Evolutionary conservation across 2,113 vertebrate genomes (phyloP).

Genomic region (Numenius arquata): DNA sequence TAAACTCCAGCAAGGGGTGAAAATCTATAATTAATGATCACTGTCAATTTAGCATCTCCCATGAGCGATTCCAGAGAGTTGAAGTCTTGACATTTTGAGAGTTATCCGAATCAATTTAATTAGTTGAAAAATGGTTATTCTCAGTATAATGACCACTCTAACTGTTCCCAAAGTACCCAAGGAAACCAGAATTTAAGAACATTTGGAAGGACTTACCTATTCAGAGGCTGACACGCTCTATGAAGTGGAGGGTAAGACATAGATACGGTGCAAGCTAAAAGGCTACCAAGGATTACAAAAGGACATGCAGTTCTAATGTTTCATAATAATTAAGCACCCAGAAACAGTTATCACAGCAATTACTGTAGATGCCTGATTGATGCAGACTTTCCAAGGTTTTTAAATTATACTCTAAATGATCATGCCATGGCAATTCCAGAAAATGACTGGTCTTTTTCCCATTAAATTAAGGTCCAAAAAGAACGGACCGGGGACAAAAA

Average conservation of each 20-base stretch:
- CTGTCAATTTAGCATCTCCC: conserved; percentile 30
- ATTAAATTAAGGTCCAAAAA: background rate
- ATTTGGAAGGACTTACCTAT: background rate
- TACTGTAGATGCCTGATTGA: background rate
- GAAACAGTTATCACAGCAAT: background rate
- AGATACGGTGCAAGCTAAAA: background rate
- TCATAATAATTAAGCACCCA: background rate
- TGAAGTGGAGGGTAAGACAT: background rate
- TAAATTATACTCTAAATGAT: background rate
- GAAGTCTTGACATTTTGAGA: conserved; percentile 30
- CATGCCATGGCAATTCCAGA: background rate
- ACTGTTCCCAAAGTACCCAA: background rate
- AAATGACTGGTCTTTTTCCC: background rate
- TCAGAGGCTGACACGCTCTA: background rate
- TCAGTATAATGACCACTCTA: conserved; percentile 19
- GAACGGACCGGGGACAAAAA: background rate
- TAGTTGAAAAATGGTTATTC: conserved; percentile 43
- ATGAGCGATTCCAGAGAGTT: background rate
- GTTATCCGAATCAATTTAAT: conserved; percentile 50
- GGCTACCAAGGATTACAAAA: background rate
- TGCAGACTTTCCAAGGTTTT: conserved; percentile 9
- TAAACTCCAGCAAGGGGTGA: conserved; percentile 8
- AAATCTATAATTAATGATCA: conserved; percentile 47
- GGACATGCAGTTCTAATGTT: background rate
- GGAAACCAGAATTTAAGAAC: background rate